Evolutionary conservation across 1,140 invertebrate species (phyloP), one percentile per base, ranked within the genome.

Genomic region (Varroa destructor): DNA sequence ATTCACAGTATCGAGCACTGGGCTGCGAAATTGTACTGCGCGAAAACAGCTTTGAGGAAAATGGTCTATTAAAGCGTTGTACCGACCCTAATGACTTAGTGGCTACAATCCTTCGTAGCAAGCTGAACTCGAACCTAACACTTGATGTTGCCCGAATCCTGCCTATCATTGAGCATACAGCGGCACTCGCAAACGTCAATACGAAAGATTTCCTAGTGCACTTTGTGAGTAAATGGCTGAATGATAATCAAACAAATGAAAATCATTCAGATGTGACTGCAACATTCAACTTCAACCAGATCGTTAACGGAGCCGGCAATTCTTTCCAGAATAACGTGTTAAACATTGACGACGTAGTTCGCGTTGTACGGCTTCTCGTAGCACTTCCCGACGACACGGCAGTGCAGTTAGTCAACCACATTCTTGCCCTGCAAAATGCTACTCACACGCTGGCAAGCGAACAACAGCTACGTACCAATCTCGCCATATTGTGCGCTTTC

Each of bases 281-380:
- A 40, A 67, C 61, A 40, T 67, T 67, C 61, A 67, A 67, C 61
- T 67, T 67, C 61, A 67, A 67, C 37, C 61, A 67, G 61, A 67
- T 67, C 61, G 46, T 67, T 12, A 67, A 67, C 37, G 61, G 61
- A 37, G 8, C 4, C 46, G 8, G 8, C 46, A 8, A 8, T 51
- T 40, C 61, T 3, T 40, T 10, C 2, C 40, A 67, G 3, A 46
- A 40, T 12, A 25, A 10, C 8, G 46, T 40, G 40, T 14, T 67
- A 37, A 46, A 67, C 61, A 43, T 67, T 37, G 61, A 67, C 14
- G 61, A 67, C 5, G 61, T 67, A 12, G 12, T 67, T 37, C 40
- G 46, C 12, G 46, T 67, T 37, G 46, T 67, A 12, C 61, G 61
- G 1, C 36, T 67, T 5, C 61, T 67, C 1, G 61, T 67, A 5